Evolutionary conservation across 1,140 invertebrate species (phyloP), one percentile per base, ranked within the genome.

Genomic region (Penaeus indicus): DNA sequence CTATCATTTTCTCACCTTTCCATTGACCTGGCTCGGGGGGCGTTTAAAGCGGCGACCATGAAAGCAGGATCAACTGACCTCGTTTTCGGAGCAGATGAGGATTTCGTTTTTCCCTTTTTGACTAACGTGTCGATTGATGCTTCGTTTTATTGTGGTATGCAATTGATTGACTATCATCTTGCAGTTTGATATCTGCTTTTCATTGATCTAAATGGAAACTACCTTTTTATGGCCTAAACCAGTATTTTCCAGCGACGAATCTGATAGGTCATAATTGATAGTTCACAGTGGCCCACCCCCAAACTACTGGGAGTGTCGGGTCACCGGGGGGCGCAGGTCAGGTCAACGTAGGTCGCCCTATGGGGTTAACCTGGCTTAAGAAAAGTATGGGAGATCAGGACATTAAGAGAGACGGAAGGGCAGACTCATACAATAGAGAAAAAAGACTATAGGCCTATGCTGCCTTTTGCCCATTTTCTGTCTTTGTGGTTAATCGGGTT

Each of bases 221-320:
- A 11, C 8, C 16, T 38, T 75, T 32, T 38, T 38, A 19, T 38
- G 2, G 42, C 38, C 1, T 54, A 21, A 60, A 47, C 3, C 10
- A 25, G 27, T 18, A 22, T 21, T 2, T 80, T 47, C 27, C 13
- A n/a, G 77, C 27, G 38, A 25, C 21, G 8, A 42, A 47, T 22
- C 25, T 78, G 80, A 54, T 82, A 82, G 38, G 38, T 82, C 61
- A 82, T 82, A 62, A 82, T 62, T 82, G 80, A 82, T 22, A 21
- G 80, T 54, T 54, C 54, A 54, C 54, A 54, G 32, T 62, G 80
- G 61, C 22, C 61, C 11, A 81, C 18, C 78, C 78, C 32, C 62
- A 67, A 47, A 86, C 85, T 86, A 86, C 85, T 86, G 85, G 85
- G 85, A 86, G 85, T 86, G 85, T 79, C 85, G 77, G 61, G 77